These are phyloP conservation scores for Epinephelus lanceolatus DNA, from an alignment of 2,113 vertebrate species.

Conservation along the genomic window DNA sequence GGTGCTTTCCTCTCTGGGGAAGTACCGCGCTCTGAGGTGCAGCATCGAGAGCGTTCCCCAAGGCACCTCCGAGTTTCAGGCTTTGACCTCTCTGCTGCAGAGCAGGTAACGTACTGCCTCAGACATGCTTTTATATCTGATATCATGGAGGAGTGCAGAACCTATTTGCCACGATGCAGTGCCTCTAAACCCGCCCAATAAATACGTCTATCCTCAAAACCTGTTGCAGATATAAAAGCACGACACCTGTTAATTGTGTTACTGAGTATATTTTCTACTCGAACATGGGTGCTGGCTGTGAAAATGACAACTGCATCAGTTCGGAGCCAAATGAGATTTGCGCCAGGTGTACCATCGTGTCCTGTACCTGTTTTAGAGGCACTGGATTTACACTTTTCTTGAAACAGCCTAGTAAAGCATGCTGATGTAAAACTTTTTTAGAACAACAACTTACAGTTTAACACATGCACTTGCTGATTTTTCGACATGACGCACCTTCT, in stretches of 20 bases:
- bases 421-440: too few species aligned
- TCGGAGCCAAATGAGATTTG: too few species aligned
- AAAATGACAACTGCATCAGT: too few species aligned
- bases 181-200: not conserved
- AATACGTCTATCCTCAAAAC: not conserved
- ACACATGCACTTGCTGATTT: too few species aligned
- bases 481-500: too few species aligned
- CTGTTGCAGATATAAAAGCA: not conserved
- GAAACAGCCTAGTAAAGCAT: too few species aligned
- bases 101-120: conserved; percentile 53
- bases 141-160: not conserved
- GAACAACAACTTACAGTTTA: too few species aligned
- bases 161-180: not conserved
- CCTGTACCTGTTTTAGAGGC: too few species aligned
- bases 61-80: conserved; percentile 80
- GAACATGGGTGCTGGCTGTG: too few species aligned
- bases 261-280: too few species aligned
- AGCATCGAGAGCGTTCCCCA: conserved; percentile 83
- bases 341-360: too few species aligned
- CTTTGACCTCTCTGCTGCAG: conserved; percentile 73
- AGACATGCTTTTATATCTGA: not conserved
- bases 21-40: conserved; percentile 89
- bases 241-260: not conserved
- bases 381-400: too few species aligned
- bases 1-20: conserved; percentile 83